These are phyloP conservation scores for Ectemnius lituratus DNA, from an alignment of 2,888 invertebrate species.

Conservation along the genomic window DNA sequence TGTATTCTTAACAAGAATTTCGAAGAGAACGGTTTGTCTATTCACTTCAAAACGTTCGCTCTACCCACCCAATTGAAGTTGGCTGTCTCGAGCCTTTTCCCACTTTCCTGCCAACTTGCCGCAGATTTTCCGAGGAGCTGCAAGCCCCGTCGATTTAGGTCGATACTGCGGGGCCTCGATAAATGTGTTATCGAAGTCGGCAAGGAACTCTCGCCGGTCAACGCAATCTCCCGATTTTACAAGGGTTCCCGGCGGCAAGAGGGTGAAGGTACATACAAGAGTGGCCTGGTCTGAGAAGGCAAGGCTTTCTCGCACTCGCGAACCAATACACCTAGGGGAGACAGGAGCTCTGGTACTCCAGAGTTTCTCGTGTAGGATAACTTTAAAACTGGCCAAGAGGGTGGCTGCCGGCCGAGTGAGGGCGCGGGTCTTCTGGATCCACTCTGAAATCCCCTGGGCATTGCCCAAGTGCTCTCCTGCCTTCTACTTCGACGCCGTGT, in stretches of 20 bases:
- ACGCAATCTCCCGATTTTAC: constrained; percentile 8
- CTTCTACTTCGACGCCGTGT: constrained; percentile 8
- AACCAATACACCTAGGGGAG: constrained; percentile 27
- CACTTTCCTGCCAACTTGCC: constrained; percentile 6
- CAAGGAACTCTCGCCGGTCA: not conserved
- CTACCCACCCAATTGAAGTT: no score
- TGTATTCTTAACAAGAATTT: no score
- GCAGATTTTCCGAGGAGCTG: no score
- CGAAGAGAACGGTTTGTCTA: no score
- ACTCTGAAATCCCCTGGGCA: constrained; percentile 11
- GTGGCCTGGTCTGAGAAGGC: not conserved
- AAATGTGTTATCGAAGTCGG: constrained; percentile 13
- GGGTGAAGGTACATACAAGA: constrained; percentile 2
- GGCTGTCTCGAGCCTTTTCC: no score
- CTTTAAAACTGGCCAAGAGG: constrained; percentile 16
- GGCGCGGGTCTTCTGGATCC: constrained; percentile 8
- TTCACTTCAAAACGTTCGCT: no score
- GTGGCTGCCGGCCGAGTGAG: not conserved
- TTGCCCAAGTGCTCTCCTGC: not conserved
- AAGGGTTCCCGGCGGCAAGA: not conserved
- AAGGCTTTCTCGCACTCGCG: constrained; percentile 8
- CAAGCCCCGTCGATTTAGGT: not conserved
- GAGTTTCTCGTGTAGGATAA: constrained; percentile 15
- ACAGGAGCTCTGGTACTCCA: not conserved
- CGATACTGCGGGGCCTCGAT: not conserved